Percentiles rank a stretch among this genome's conserved stretches.
phyloP scores from a whole-genome alignment of 1,140 invertebrate genomes.

The Piezodorus guildinii region DNA sequence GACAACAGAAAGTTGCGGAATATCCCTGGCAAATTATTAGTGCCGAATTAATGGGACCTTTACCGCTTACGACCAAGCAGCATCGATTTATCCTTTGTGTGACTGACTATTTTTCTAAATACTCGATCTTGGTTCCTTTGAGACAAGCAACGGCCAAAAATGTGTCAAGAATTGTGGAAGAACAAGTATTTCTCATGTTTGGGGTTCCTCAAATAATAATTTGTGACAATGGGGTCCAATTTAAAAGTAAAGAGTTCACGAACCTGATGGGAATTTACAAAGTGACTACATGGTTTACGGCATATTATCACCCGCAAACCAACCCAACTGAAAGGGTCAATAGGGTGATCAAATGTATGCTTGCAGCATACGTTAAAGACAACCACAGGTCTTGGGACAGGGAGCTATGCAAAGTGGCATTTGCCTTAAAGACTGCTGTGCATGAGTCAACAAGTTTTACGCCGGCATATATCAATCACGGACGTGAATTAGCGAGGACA shows the following conservation, averaged over 20 bases:
- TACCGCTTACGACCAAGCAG: neutral
- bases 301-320: slow-evolving; percentile 28
- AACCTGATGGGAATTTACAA: too few relatives aligned
- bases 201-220: too few relatives aligned
- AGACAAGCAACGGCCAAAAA: too few relatives aligned
- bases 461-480: slow-evolving; percentile 33
- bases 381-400: slow-evolving; percentile 33
- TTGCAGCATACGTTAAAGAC: slow-evolving; percentile 32
- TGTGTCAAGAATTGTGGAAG: too few relatives aligned
- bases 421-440: slow-evolving; percentile 35
- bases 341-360: slow-evolving; percentile 34
- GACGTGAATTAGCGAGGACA: slow-evolving; percentile 30
- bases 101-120: neutral
- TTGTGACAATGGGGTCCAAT: too few relatives aligned
- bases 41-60: neutral
- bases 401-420: slow-evolving; percentile 32
- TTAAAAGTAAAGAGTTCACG: too few relatives aligned
- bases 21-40: neutral
- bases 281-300: neutral
- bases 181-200: too few relatives aligned
- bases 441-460: slow-evolving; percentile 32
- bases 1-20: too few relatives aligned
- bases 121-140: too few relatives aligned
- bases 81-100: neutral
- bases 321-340: slow-evolving; percentile 37